Percentiles rank a stretch among this genome's conserved stretches.
phyloP scores from a whole-genome alignment of 1,140 invertebrate species.

The Sminthurides bifidus region DNA sequence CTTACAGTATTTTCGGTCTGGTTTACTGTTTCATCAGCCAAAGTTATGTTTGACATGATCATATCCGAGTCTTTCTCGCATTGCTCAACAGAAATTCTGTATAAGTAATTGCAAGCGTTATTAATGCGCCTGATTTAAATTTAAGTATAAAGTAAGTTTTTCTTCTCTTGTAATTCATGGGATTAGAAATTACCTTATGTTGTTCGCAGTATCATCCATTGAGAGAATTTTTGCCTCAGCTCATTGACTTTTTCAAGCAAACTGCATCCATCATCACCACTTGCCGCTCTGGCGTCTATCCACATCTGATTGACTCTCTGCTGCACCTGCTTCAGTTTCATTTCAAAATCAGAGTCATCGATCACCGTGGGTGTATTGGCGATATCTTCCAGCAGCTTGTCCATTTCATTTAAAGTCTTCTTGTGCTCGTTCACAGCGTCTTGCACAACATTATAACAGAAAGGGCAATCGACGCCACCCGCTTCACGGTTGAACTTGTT shows the following conservation, averaged over 20 bases:
- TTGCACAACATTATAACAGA: conserved; percentile 86
- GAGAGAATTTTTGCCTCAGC: conserved; percentile 50
- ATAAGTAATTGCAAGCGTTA: too few species aligned
- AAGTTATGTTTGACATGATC: conserved; percentile 53
- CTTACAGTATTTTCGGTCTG: conserved; percentile 56
- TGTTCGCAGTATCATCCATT: conserved; percentile 42
- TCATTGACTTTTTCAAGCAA: conserved; percentile 55
- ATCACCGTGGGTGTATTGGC: conserved; percentile 63
- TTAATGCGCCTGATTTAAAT: too few species aligned
- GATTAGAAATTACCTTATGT: conserved; percentile 29
- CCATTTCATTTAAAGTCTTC: conserved; percentile 57
- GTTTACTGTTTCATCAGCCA: conserved; percentile 59
- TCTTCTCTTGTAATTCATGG: neutral
- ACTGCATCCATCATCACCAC: conserved; percentile 49
- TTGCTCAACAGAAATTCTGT: conserved; percentile 20
- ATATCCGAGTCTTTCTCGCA: conserved; percentile 44
- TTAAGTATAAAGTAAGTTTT: too few species aligned
- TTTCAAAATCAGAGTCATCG: conserved; percentile 70
- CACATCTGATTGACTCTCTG: conserved; percentile 58
- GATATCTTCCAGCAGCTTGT: conserved; percentile 54
- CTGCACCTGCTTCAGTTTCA: conserved; percentile 57
- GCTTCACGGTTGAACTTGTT: conserved; percentile 76
- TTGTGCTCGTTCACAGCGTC: conserved; percentile 72
- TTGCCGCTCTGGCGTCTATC: conserved; percentile 52
- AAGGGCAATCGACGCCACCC: conserved; percentile 78